phyloP scores from a whole-genome alignment of 2,113 vertebrate species.

The Murina feae region DNA sequence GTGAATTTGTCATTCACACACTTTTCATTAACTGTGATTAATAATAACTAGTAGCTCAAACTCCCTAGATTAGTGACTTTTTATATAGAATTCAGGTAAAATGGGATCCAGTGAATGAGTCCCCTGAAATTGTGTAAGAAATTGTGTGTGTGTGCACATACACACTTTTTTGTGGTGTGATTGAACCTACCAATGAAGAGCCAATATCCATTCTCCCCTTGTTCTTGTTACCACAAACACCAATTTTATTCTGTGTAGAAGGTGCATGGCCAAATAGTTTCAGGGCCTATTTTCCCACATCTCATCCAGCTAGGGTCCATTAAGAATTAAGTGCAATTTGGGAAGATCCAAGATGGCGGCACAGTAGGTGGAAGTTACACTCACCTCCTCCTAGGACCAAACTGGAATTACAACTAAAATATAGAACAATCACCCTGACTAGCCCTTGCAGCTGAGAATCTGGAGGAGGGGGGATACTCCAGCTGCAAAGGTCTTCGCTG shows the following conservation, averaged over 20 bases:
- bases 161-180: neutral
- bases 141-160: neutral
- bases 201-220: neutral
- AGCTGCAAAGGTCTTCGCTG: neutral
- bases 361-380: neutral
- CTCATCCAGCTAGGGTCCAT: neutral
- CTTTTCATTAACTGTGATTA: neutral
- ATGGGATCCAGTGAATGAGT: neutral
- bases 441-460: neutral
- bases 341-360: neutral
- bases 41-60: neutral
- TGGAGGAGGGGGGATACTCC: neutral
- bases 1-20: neutral
- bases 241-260: neutral
- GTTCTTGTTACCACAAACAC: slow-evolving; percentile 17
- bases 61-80: neutral
- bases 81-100: neutral
- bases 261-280: neutral
- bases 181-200: neutral
- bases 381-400: neutral
- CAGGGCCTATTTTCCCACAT: neutral
- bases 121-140: neutral
- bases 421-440: neutral
- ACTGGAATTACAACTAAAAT: neutral
- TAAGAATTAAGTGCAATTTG: neutral